phyloP scores from a whole-genome alignment of 2,888 invertebrate species.

The Drosophila differens region DNA sequence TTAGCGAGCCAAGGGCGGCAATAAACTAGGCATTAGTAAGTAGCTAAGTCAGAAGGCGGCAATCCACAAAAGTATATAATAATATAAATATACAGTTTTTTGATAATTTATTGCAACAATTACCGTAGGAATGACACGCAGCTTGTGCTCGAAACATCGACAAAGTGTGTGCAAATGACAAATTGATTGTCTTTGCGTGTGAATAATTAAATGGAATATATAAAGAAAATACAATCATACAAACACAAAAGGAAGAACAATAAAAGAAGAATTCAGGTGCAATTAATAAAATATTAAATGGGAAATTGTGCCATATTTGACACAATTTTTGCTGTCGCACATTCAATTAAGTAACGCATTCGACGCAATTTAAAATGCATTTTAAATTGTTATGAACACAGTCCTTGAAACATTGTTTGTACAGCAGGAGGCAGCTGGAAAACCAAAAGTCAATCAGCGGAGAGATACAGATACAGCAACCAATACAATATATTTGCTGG shows the following conservation, averaged over 20 bases:
- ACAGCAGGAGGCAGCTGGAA: conserved; percentile 21
- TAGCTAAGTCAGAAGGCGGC: no score
- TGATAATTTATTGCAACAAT: background rate
- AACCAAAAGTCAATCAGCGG: conserved; percentile 76
- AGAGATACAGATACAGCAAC: conserved; percentile 50
- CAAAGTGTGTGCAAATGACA: background rate
- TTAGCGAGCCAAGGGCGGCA: conserved; percentile 25
- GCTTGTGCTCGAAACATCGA: background rate
- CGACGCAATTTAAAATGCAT: conserved; percentile 37
- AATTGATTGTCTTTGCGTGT: background rate
- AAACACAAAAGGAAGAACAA: background rate
- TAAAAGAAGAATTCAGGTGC: conserved; percentile 8
- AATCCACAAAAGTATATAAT: background rate
- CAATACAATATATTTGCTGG: conserved; percentile 72
- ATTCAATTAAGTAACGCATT: conserved; percentile 30
- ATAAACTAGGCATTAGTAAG: conserved; percentile 9
- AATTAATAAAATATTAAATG: conserved; percentile 32
- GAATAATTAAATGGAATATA: background rate
- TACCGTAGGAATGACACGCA: no score
- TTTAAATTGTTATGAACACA: conserved; percentile 41
- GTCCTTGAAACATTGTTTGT: conserved; percentile 60
- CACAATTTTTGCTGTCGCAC: conserved; percentile 16
- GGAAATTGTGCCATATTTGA: conserved; percentile 29
- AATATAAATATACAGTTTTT: background rate
- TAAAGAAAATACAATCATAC: no score